Percentiles rank a stretch among this genome's conserved stretches.
Conservation (phyloP, 2,888 invertebrate species). For the Cistogaster globosa region DNA sequence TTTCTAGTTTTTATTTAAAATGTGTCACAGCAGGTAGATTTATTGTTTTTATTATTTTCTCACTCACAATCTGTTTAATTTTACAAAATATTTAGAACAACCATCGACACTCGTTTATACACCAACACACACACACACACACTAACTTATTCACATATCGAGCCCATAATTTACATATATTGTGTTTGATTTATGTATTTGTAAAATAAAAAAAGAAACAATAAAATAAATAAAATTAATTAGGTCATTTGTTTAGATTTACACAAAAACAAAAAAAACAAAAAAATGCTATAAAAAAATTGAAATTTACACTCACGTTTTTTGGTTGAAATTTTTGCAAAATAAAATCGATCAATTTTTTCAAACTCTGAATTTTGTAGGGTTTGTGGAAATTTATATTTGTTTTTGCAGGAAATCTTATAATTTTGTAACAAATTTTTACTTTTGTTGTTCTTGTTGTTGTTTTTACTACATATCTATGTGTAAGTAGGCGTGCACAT, state of each 20-base stretch:
- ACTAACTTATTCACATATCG: background rate
- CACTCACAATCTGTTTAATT: conserved; percentile 62
- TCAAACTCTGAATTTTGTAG: conserved; percentile 34
- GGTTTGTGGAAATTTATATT: conserved; percentile 9
- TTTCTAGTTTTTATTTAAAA: conserved; percentile 10
- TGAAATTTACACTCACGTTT: conserved; percentile 60
- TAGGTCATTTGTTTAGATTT: conserved; percentile 68
- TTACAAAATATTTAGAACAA: conserved; percentile 54
- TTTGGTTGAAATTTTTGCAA: conserved; percentile 34
- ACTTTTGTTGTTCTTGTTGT: background rate
- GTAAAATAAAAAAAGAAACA: conserved; percentile 50
- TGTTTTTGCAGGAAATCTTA: conserved; percentile 17
- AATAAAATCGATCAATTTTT: conserved; percentile 59
- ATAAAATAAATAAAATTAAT: conserved; percentile 61
- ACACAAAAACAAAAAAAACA: conserved; percentile 27
- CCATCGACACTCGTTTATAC: background rate
- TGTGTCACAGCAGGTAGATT: conserved; percentile 63
- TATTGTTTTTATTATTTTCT: conserved; percentile 54
- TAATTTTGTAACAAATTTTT: conserved; percentile 38
- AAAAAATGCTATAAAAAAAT: conserved; percentile 21
- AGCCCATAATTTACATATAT: conserved; percentile 15
- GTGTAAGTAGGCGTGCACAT: background rate
- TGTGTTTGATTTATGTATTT: conserved; percentile 52
- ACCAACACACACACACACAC: conserved; percentile 4
- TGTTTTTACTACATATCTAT: background rate